phyloP scores from a whole-genome alignment of 2,797 vertebrate species.

The Mus spretus region DNA sequence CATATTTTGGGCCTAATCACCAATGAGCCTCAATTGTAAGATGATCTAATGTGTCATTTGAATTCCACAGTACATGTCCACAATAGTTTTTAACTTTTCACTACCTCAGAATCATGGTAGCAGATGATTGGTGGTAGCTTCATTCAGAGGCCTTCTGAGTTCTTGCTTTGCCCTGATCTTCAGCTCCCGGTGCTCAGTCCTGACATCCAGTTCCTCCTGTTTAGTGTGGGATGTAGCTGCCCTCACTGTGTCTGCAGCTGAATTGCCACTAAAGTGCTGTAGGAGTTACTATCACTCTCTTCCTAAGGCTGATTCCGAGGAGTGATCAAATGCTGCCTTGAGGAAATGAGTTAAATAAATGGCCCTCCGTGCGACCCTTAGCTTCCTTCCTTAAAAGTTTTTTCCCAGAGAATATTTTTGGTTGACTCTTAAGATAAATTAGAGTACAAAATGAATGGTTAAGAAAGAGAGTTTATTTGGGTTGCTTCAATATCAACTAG shows the following conservation, averaged over 20 bases:
- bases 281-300: constrained; percentile 28
- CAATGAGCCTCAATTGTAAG: not conserved
- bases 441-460: not conserved
- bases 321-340: not conserved
- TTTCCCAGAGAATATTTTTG: constrained; percentile 36
- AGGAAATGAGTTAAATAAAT: constrained; percentile 33
- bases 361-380: not conserved
- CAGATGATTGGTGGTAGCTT: not conserved
- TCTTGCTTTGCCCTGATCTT: not conserved
- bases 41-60: not conserved
- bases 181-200: not conserved
- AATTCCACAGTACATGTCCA: not conserved
- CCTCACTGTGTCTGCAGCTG: not conserved
- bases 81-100: not conserved
- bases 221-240: not conserved
- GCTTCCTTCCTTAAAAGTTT: not conserved
- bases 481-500: not conserved
- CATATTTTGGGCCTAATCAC: not conserved
- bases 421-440: not conserved
- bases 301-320: not conserved
- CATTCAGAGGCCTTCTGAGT: not conserved
- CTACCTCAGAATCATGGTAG: not conserved
- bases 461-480: not conserved
- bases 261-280: not conserved
- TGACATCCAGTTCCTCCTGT: not conserved